Evolutionary conservation across 2,113 vertebrate species (phyloP).

Genomic region (Ifrita kowaldi): DNA sequence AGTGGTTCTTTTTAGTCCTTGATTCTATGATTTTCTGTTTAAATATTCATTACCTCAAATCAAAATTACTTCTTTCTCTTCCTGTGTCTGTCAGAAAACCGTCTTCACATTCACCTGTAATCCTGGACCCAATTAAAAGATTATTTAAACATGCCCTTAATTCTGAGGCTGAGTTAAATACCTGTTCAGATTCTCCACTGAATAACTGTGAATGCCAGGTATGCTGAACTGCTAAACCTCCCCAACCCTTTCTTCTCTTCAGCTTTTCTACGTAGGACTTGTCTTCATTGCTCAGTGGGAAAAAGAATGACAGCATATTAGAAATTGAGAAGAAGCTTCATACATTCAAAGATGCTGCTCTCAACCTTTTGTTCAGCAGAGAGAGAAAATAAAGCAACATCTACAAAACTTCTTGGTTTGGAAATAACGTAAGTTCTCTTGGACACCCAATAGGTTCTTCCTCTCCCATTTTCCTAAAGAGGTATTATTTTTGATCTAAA

Average conservation of each 20-base stretch:
- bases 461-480: background rate
- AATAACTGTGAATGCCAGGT: background rate
- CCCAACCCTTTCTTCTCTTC: background rate
- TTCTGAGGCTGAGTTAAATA: background rate
- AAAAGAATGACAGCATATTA: background rate
- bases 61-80: background rate
- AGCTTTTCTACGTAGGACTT: background rate
- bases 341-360: background rate
- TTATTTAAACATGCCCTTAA: background rate
- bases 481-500: background rate
- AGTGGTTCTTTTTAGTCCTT: background rate
- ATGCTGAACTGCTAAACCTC: background rate
- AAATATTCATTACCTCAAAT: background rate
- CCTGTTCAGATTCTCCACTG: background rate
- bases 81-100: background rate
- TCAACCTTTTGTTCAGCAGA: background rate
- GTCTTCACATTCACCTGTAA: background rate
- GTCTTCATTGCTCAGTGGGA: background rate
- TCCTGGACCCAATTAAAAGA: background rate
- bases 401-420: background rate
- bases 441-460: background rate
- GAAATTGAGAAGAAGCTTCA: background rate
- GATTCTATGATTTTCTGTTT: background rate
- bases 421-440: background rate
- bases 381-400: background rate